Evolutionary conservation across 2,888 invertebrate species (phyloP), one percentile per base, ranked within the genome.

Genomic region (Lepidocyrtinus sp.): DNA sequence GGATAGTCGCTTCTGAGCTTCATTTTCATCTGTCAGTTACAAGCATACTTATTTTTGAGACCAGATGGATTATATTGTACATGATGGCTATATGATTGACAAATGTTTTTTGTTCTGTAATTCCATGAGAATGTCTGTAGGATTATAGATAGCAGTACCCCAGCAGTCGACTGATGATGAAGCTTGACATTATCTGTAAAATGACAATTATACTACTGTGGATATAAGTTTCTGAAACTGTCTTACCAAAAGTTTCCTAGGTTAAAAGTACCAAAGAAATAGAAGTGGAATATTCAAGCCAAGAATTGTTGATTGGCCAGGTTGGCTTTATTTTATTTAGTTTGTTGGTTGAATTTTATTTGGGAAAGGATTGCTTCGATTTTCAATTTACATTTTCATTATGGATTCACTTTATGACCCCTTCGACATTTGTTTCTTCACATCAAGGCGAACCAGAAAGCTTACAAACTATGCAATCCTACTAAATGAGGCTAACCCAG

Each of bases 381-480:
- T n/a, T n/a, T n/a, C n/a, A n/a, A n/a, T n/a, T n/a, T n/a, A n/a
- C n/a, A n/a, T n/a, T n/a, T n/a, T n/a, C n/a, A n/a, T n/a, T n/a
- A 72, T 75, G 75, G 50, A 75, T 25, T 24, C 65, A 25, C 15
- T 62, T 3, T 69, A 22, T 26, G 62, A 75, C 24, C 24, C 24
- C 3, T 9, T 69, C n/a, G 75, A 75, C 7, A 5, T 55, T 62
- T 55, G 24, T 15, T 69, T 69, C 46, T 12, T 36, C 36, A 55
- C 55, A 9, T 59, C 77, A 2, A 22, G 71, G 15, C 63, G 65
- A n/a, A 21, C 21, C 1, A 46, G 46, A 21, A 77, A 61, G 36
- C 59, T 81, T 15, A 70, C 59, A 2, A 81, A 75, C 21, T 81
- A 71, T 63, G 81, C 81, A 1, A 81, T 81, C 46, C 25, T 81